A percentile compares a stretch with the other conserved stretches of the same genome.
phyloP scores from a whole-genome alignment of 2,888 invertebrate genomes.

The Melanophora roralis region DNA sequence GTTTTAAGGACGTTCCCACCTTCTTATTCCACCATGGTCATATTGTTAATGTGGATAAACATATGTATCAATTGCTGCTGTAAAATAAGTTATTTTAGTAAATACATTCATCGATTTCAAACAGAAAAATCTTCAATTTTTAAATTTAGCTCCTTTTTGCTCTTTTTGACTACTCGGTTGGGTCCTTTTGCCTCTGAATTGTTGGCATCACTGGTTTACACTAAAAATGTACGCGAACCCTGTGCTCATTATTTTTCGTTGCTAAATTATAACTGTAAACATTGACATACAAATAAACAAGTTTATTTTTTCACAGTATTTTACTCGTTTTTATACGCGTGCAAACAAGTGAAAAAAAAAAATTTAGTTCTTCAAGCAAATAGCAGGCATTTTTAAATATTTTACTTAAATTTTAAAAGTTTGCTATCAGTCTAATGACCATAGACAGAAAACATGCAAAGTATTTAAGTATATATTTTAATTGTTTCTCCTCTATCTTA shows the following conservation, averaged over 20 bases:
- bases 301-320: neutral
- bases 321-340: neutral
- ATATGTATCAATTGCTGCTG: no score
- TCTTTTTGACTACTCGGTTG: no score
- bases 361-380: neutral
- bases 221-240: no score
- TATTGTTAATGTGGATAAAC: no score
- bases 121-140: no score
- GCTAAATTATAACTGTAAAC: constrained; percentile 37
- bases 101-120: no score
- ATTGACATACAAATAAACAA: constrained; percentile 17
- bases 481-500: neutral
- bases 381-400: constrained; percentile 2
- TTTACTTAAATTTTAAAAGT: constrained; percentile 1
- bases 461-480: constrained; percentile 33
- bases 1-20: no score
- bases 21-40: no score
- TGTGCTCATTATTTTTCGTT: neutral
- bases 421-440: constrained; percentile 3
- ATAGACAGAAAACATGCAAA: neutral
- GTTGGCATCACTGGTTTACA: no score
- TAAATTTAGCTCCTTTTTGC: no score
- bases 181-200: no score
- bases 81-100: no score
- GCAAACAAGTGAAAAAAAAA: neutral